Evolutionary conservation across 2,888 invertebrate genomes (phyloP), one percentile per base, ranked within the genome.

Genomic region (Mellilla xanthometata): DNA sequence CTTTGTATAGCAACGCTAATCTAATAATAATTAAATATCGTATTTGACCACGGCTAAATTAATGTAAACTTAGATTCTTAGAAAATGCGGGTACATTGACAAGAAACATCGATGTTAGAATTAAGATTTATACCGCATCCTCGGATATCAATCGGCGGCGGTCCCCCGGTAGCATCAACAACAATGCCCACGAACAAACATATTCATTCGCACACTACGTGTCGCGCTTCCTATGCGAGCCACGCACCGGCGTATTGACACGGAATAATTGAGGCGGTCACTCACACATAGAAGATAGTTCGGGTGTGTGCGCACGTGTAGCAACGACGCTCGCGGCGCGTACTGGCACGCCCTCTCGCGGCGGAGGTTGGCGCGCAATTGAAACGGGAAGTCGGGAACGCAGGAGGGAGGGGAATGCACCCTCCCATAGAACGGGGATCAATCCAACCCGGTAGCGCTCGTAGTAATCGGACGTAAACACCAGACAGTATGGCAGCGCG

Each of bases 311-410:
- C 65, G 63, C 81, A 83, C 80, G 81, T 78, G 81, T 64, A 68
- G 64, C 59, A 24, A 24, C 33, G 58, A 29, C 41, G 12, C 22
- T 45, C 22, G 22, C 45, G 69, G 69, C 71, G 68, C 54, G 67
- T 67, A 68, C 61, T 47, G 57, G 60, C 66, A 74, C 86, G 86
- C 85, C 88, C 85, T 84, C 83, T 71, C 86, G 77, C 86, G 84
- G 77, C 87, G 63, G 71, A 76, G 81, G 83, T 76, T 76, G 73
- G 84, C 87, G 87, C 85, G 84, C 88, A 81, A 81, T 77, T 88
- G 88, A 74, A 72, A 77, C 69, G 64, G 57, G 50, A 52, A 58
- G 42, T 29, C 1, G 22, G n/a, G 58, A 64, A 52, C 65, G 69
- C 61, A 58, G 13, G 61, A 57, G 68, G 74, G 77, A 66, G 76